phyloP scores from a whole-genome alignment of 2,113 vertebrate genomes.

The Gymnogyps californianus region DNA sequence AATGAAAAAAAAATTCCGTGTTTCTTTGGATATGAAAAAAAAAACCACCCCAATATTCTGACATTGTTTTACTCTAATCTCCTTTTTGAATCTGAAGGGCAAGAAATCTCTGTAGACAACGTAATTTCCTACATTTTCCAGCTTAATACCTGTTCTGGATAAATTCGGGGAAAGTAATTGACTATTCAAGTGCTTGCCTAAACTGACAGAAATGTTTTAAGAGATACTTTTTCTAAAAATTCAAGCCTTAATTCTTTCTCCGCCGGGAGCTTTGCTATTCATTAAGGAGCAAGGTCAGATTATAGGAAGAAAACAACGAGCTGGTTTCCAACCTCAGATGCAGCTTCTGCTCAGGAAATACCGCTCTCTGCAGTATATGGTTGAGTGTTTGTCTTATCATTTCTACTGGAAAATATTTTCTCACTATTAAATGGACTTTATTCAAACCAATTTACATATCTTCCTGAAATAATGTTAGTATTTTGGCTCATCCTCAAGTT shows the following conservation, averaged over 20 bases:
- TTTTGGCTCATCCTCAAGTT: conserved; percentile 5
- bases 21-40: neutral
- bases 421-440: neutral
- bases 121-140: neutral
- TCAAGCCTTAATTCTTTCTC: conserved; percentile 6
- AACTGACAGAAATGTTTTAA: conserved; percentile 16
- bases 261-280: neutral
- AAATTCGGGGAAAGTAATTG: neutral
- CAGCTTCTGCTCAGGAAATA: conserved; percentile 10
- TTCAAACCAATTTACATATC: neutral
- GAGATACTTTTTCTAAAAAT: neutral
- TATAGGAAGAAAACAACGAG: neutral
- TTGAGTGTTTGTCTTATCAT: neutral
- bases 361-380: neutral
- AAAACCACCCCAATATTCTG: neutral
- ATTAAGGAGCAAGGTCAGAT: conserved; percentile 2
- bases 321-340: neutral
- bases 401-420: neutral
- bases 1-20: neutral
- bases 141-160: neutral
- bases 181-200: neutral
- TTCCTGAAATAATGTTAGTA: neutral
- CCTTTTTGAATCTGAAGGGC: neutral
- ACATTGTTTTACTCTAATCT: neutral
- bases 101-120: neutral